Evolutionary conservation across 2,888 invertebrate genomes (phyloP), one percentile per base, ranked within the genome.

Genomic region (Petrolisthes cinctipes): DNA sequence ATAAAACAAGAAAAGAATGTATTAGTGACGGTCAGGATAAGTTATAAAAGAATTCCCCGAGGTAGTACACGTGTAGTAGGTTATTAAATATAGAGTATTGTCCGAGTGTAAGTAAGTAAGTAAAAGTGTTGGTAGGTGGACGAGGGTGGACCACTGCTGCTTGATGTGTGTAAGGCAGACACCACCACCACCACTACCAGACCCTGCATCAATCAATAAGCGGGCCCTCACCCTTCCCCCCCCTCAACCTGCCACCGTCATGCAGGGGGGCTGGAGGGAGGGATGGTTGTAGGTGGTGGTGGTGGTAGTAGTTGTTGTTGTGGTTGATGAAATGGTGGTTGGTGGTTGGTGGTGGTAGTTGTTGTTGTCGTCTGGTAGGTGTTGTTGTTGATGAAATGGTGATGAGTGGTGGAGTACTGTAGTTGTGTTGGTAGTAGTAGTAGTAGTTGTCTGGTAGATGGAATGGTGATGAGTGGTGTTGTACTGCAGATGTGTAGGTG

Each of bases 141-240:
- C 37, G 23, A 11, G 14, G 75, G 66, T 83, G 4, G 61, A 20
- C 68, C 82, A 51, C 4, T n/a, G 56, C 23, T 37, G 17, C 57
- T 17, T 53, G 61, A 57, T 75, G 75, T 11, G 66, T 76, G 83
- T 17, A 53, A 2, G 82, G 54, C 71, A 71, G n/a, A 71, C 71
- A n/a, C 17, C n/a, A 53, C 17, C 17, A 17, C 68, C 71, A n/a
- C 17, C n/a, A 53, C 17, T 37, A 17, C 68, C 7, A 53, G 14
- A 76, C 75, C 83, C 61, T 85, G 85, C 71, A 85, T 85, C 68
- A 85, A 85, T 85, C 85, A 85, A 85, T 85, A 85, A 54, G 57
- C 61, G 17, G 66, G 14, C 66, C 66, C 81, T 5, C 61, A 6
- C 14, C 71, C 61, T 14, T 17, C 61, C 9, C 61, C 61, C 11